A percentile compares a stretch with the other conserved stretches of the same genome.
phyloP scores from a whole-genome alignment of 2,888 invertebrate species.

The Calliopum simillimum region DNA sequence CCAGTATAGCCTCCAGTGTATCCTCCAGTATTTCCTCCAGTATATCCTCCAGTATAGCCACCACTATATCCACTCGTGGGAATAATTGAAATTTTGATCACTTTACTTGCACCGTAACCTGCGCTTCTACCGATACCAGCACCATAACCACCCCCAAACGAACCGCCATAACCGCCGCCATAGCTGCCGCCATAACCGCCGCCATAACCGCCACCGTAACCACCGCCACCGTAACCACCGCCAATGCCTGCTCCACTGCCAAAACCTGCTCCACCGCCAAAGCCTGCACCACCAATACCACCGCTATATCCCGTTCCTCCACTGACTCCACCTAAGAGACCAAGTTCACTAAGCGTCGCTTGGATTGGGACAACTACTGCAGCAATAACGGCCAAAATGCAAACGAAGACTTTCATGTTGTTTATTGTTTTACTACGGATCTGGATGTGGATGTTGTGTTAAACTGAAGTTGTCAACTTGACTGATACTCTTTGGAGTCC shows the following conservation, averaged over 20 bases:
- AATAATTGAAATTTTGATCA: slow-evolving; percentile 7
- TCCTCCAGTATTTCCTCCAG: slow-evolving; percentile 42
- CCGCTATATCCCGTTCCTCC: background rate
- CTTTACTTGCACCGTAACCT: background rate
- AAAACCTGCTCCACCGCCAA: background rate
- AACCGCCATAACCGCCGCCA: background rate
- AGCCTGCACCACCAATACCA: background rate
- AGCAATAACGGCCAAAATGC: background rate
- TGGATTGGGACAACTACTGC: background rate
- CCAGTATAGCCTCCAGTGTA: slow-evolving; percentile 29
- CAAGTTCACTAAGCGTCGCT: slow-evolving; percentile 9
- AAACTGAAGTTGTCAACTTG: background rate
- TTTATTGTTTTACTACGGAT: background rate
- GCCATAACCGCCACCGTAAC: background rate
- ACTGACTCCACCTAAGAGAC: slow-evolving; percentile 1
- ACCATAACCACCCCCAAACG: background rate
- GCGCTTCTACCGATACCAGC: background rate
- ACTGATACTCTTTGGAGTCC: background rate
- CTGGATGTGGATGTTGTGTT: background rate
- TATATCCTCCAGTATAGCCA: slow-evolving; percentile 52
- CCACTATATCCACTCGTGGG: slow-evolving; percentile 41
- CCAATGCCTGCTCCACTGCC: no score
- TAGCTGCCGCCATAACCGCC: background rate
- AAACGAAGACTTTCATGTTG: no score
- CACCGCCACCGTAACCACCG: background rate